phyloP scores from a whole-genome alignment of 2,113 vertebrate genomes.

The Alethe diademata region DNA sequence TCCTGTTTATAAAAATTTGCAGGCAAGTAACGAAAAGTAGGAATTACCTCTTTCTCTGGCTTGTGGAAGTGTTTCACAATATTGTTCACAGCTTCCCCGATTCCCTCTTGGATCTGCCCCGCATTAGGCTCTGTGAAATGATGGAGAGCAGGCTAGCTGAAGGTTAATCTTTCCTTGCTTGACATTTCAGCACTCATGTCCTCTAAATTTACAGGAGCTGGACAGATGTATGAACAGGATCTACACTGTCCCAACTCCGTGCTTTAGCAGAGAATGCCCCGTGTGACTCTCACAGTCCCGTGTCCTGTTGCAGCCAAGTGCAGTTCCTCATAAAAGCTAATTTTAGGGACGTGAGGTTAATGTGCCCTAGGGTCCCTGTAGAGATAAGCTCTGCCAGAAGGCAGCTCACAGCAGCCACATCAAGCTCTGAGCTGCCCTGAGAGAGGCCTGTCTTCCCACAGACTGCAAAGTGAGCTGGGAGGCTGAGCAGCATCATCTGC shows the following conservation, averaged over 20 bases:
- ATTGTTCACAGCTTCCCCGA: slow-evolving; percentile 94
- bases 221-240: background rate
- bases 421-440: background rate
- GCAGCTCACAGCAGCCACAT: background rate
- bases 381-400: background rate
- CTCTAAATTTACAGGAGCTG: background rate
- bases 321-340: background rate
- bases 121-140: slow-evolving; percentile 83
- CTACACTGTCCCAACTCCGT: background rate
- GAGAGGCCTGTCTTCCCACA: background rate
- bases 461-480: background rate
- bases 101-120: slow-evolving; percentile 93
- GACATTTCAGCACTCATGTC: background rate
- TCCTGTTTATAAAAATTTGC: background rate
- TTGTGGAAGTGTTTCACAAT: slow-evolving; percentile 98
- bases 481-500: background rate
- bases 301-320: background rate
- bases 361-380: background rate
- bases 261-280: background rate
- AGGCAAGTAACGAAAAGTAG: background rate
- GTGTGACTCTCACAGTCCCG: background rate
- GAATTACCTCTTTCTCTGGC: slow-evolving; percentile 93
- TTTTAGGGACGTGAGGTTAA: background rate
- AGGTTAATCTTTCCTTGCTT: background rate
- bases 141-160: background rate